A percentile compares a stretch with the other conserved stretches of the same genome.
Conservation (phyloP, 2,888 invertebrate genomes). For the Dicyrtoma fusca region DNA sequence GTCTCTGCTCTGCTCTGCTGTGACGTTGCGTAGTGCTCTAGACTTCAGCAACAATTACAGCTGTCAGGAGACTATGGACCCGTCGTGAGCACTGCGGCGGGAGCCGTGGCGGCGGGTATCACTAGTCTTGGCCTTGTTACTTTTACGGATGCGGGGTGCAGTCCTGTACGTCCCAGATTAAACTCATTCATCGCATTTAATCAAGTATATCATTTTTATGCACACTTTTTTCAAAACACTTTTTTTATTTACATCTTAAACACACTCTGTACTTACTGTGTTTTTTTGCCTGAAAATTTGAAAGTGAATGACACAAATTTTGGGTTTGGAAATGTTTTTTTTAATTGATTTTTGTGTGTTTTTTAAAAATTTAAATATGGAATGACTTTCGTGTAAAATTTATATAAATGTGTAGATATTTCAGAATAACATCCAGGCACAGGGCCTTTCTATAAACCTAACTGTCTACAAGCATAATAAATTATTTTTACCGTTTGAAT, state of each 20-base stretch:
- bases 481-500: too few relatives aligned
- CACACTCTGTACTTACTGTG: neutral
- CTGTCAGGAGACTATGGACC: slow-evolving; percentile 47
- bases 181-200: slow-evolving; percentile 48
- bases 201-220: slow-evolving; percentile 32
- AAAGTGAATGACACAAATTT: neutral
- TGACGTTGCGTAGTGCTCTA: slow-evolving; percentile 36
- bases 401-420: too few relatives aligned
- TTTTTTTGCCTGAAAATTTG: neutral
- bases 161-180: slow-evolving; percentile 52
- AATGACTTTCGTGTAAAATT: too few relatives aligned
- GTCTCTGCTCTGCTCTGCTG: neutral
- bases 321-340: neutral
- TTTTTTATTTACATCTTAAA: too few relatives aligned
- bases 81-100: slow-evolving; percentile 35
- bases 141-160: slow-evolving; percentile 50
- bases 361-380: too few relatives aligned
- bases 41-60: slow-evolving; percentile 48
- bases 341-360: too few relatives aligned
- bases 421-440: too few relatives aligned
- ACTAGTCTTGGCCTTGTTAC: slow-evolving; percentile 39
- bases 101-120: slow-evolving; percentile 25
- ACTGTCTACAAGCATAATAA: too few relatives aligned
- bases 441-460: too few relatives aligned
- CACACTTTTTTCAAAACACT: too few relatives aligned